phyloP scores from a whole-genome alignment of 2,888 invertebrate genomes.

The Rhagium mordax region DNA sequence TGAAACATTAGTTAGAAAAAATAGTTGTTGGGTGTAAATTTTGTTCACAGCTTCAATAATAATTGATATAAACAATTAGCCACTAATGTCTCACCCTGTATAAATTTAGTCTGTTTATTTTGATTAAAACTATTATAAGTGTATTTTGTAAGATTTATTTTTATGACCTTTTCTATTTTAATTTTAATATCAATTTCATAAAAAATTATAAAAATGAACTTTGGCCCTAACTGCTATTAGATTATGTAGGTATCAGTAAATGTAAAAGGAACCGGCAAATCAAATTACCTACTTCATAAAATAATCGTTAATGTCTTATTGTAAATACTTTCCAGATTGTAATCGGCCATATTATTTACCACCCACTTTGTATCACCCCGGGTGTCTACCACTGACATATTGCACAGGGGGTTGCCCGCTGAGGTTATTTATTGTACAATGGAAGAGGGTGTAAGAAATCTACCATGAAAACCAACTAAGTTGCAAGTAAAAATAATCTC shows the following conservation, averaged over 20 bases:
- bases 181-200: too few relatives aligned
- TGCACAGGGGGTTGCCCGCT: constrained; percentile 64
- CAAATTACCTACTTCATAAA: constrained; percentile 15
- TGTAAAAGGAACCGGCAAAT: neutral
- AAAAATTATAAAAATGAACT: too few relatives aligned
- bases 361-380: constrained; percentile 66
- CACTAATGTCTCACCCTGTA: too few relatives aligned
- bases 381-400: constrained; percentile 68
- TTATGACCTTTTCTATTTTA: too few relatives aligned
- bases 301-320: constrained; percentile 17
- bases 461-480: constrained; percentile 33
- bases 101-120: too few relatives aligned
- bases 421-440: constrained; percentile 62
- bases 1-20: too few relatives aligned
- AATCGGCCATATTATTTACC: constrained; percentile 62
- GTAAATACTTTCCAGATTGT: constrained; percentile 37
- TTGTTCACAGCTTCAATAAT: too few relatives aligned
- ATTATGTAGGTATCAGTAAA: neutral
- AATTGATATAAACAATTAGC: too few relatives aligned
- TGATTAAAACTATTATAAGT: too few relatives aligned
- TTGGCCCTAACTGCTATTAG: too few relatives aligned
- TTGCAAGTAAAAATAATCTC: constrained; percentile 51
- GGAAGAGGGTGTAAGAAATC: constrained; percentile 61
- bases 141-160: too few relatives aligned
- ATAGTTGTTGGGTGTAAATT: too few relatives aligned